Evolutionary conservation across 1,140 invertebrate genomes (phyloP), one percentile per base, ranked within the genome.

Genomic region (Saccostrea echinata): DNA sequence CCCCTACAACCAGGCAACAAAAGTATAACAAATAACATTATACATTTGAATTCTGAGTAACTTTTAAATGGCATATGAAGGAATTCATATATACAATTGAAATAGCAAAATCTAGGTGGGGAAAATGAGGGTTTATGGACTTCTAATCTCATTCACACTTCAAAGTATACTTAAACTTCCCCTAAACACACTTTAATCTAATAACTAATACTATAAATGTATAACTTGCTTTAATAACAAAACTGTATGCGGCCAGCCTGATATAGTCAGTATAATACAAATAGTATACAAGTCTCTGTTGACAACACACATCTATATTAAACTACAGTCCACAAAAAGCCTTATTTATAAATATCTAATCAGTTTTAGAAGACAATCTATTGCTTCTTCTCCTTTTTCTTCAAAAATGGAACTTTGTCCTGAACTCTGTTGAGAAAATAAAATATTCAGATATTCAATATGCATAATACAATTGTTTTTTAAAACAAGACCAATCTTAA

Each of bases 371-470:
- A 76, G 81, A n/a, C 9, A 12, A 33, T 51, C 21, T 83, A 94
- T 89, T 93, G 93, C 57, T 93, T 97, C 95, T 98, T 97, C 90
- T 96, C 96, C 91, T 97, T 96, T 96, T 98, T 98, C 96, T 98
- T 97, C 91, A 97, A 97, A 95, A 98, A 97, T 87, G 98, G 98
- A 94, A 98, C 97, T 89, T 97, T 97, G 90, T 97, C 97, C 95
- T 97, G 97, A 91, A 98, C 97, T 95, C 98, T 99, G 95, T 21
- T 96, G 96, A 76, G 88, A 93, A 93, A 92, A 92, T 88, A 93
- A 71, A 92, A 18, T 71, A 64, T 71, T 61, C 21, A 55, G 53
- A 11, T n/a, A 21, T 61, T 61, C 0, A 43, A 8, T 43, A 43
- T 43, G 6, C 43, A 43, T 43, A 43, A 2, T 6, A 6, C 6